Percentiles rank a stretch among this genome's conserved stretches.
Conservation (phyloP, 2,888 invertebrate species). For the Zele albiditarsus region DNA sequence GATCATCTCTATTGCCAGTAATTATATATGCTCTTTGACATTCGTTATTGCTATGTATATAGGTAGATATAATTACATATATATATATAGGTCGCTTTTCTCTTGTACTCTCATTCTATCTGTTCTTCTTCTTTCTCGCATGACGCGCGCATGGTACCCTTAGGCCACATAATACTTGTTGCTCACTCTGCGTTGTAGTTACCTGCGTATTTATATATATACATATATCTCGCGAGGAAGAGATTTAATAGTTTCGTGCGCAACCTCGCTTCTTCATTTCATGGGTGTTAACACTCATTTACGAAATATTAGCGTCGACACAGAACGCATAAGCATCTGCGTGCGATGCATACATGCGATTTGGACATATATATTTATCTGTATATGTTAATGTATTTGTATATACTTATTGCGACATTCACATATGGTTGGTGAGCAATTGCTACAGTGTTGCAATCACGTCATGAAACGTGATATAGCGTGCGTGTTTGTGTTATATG, state of each 20-base stretch:
- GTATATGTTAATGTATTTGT: background rate
- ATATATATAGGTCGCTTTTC: background rate
- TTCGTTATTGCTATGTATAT: background rate
- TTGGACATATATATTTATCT: too few species aligned
- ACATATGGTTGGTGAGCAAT: background rate
- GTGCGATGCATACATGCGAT: background rate
- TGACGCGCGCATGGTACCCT: background rate
- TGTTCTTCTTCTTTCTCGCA: background rate
- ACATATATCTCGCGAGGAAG: background rate
- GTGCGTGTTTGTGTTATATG: background rate
- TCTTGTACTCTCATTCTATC: background rate
- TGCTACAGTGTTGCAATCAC: background rate
- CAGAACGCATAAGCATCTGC: conserved; percentile 21
- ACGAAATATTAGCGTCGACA: conserved; percentile 16
- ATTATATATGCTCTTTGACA: background rate
- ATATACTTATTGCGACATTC: background rate
- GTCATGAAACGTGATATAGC: background rate
- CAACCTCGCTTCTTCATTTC: conserved; percentile 9
- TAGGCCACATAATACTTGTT: conserved; percentile 7
- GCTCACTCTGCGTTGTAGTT: background rate
- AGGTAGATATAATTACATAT: background rate
- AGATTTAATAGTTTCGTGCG: background rate
- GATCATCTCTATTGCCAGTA: background rate
- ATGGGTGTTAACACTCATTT: conserved; percentile 12
- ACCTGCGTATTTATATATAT: background rate